Conservation (phyloP, 64 coral and sea anemone species). For the Porites lutea region DNA sequence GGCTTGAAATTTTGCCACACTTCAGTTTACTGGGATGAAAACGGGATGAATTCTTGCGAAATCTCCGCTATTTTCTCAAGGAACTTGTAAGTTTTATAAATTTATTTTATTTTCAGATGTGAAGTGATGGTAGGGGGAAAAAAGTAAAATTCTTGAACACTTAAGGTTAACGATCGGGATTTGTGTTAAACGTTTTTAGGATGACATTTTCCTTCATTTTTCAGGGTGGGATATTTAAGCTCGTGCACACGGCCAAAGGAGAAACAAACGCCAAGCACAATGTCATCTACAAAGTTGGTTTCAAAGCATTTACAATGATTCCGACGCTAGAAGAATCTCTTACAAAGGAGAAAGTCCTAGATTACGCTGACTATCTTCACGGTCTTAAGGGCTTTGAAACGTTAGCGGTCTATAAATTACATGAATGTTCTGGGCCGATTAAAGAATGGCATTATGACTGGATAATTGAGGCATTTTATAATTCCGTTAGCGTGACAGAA, state of each 20-base stretch:
- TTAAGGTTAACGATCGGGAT: no score
- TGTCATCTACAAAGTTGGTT: slow-evolving; percentile 28
- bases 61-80: no score
- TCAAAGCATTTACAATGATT: slow-evolving; percentile 80
- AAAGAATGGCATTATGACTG: slow-evolving; percentile 80
- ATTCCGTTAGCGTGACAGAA: not conserved
- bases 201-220: not conserved
- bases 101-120: no score
- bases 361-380: slow-evolving; percentile 34
- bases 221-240: slow-evolving; percentile 83
- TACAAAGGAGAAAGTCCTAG: not conserved
- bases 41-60: no score
- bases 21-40: no score
- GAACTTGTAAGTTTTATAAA: no score
- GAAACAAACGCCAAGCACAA: slow-evolving; percentile 58
- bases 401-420: slow-evolving; percentile 64
- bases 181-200: no score
- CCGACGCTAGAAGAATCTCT: slow-evolving; percentile 12
- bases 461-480: slow-evolving; percentile 86
- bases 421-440: slow-evolving; percentile 58
- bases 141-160: no score
- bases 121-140: no score
- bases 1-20: no score
- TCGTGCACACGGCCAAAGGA: slow-evolving; percentile 23
- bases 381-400: slow-evolving; percentile 54